These are phyloP conservation scores for Spilogale gracilis DNA, from an alignment of 2,113 vertebrate species.

Conservation along the genomic window DNA sequence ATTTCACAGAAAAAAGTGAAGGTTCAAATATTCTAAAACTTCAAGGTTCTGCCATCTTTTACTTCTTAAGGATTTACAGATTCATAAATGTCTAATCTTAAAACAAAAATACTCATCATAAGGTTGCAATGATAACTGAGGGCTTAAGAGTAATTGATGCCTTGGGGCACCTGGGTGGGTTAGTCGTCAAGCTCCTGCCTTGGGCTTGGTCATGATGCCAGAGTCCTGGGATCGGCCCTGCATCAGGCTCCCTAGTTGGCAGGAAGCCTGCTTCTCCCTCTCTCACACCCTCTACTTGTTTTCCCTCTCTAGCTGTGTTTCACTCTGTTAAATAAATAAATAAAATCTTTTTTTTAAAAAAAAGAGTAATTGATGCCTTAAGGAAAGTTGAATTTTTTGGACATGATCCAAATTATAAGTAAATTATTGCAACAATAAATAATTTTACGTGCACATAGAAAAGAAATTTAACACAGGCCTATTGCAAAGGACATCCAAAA, in stretches of 20 bases:
- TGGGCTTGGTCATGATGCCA: no score
- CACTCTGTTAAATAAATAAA: no score
- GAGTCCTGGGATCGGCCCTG: no score
- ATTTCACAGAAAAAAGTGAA: not conserved
- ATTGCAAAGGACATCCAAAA: conserved; percentile 32
- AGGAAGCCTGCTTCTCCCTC: no score
- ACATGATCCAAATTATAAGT: conserved; percentile 21
- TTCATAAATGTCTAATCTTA: conserved; percentile 18
- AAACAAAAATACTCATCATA: not conserved
- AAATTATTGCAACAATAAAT: conserved; percentile 21
- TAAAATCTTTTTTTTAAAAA: no score
- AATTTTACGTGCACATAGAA: not conserved
- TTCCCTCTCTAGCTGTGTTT: no score
- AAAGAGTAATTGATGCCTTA: conserved; percentile 27
- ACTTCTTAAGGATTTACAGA: not conserved
- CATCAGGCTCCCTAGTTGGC: no score
- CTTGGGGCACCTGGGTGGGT: not conserved
- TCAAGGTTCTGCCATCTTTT: not conserved
- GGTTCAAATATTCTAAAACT: not conserved
- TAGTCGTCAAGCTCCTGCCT: no score
- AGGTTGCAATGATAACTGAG: not conserved
- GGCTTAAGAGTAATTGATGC: conserved; percentile 25
- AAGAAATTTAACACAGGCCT: not conserved
- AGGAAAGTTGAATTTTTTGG: conserved; percentile 28
- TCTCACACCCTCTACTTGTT: no score